These are phyloP conservation scores for Eleutherodactylus coqui DNA, from an alignment of 2,797 vertebrate species.

Conservation along the genomic window DNA sequence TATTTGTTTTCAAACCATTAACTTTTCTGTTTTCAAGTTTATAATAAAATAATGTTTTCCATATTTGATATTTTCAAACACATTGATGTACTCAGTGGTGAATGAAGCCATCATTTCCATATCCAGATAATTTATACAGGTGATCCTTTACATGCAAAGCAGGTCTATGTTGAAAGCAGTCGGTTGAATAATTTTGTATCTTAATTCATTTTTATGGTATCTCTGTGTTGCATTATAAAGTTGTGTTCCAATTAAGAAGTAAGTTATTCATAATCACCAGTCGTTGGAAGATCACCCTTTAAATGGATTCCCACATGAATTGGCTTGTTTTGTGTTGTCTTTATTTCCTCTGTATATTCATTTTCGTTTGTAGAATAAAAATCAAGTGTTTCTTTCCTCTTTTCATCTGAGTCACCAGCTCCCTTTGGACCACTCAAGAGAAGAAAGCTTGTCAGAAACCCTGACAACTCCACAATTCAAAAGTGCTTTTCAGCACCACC, in stretches of 20 bases:
- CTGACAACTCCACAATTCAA: conserved; percentile 62
- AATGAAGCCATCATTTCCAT: neutral
- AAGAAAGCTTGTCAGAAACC: conserved; percentile 64
- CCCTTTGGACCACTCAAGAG: conserved; percentile 62
- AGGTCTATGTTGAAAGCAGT: neutral
- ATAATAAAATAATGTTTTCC: conserved; percentile 30
- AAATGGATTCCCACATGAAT: conserved; percentile 43
- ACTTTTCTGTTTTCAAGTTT: conserved; percentile 23
- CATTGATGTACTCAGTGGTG: neutral
- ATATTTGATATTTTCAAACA: conserved; percentile 10
- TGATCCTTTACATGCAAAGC: neutral
- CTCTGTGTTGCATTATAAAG: neutral
- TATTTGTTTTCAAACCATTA: conserved; percentile 14
- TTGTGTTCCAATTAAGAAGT: conserved; percentile 34
- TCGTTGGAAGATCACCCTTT: conserved; percentile 32
- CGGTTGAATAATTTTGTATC: neutral
- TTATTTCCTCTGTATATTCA: conserved; percentile 57
- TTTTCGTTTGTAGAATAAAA: conserved; percentile 59
- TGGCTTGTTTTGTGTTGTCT: conserved; percentile 52
- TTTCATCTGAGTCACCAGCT: conserved; percentile 62
- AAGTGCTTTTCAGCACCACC: conserved; percentile 60
- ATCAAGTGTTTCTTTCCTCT: conserved; percentile 57
- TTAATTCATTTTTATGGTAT: neutral
- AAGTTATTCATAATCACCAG: neutral
- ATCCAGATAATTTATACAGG: neutral